phyloP scores from a whole-genome alignment of 2,113 vertebrate species.

The Neopipo cinnamomea region DNA sequence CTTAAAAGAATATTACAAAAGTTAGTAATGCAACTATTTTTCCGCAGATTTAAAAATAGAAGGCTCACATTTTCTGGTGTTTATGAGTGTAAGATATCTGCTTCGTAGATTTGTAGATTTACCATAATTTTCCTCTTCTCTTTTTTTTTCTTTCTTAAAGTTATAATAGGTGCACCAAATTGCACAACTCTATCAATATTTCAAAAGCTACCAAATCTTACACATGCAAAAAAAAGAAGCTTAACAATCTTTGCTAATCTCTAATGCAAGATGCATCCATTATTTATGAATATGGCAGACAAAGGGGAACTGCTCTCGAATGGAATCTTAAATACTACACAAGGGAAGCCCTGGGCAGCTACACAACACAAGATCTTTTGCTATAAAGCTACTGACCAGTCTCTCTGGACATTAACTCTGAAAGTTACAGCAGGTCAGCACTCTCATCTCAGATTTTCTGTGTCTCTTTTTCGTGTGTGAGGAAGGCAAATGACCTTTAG shows the following conservation, averaged over 20 bases:
- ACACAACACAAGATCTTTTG: neutral
- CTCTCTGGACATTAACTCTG: neutral
- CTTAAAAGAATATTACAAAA: conserved; percentile 24
- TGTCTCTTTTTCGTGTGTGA: neutral
- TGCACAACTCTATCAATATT: conserved; percentile 65
- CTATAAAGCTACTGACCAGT: conserved; percentile 12
- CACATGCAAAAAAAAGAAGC: conserved; percentile 46
- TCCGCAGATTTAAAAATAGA: neutral
- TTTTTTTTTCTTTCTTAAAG: conserved; percentile 15
- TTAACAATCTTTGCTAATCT: conserved; percentile 69
- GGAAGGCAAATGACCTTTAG: neutral
- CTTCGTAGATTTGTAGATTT: neutral
- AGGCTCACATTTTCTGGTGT: neutral
- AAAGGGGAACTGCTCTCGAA: conserved; percentile 54
- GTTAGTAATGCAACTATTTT: conserved; percentile 15
- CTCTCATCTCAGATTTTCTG: neutral
- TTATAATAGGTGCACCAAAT: conserved; percentile 24
- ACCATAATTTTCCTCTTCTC: neutral
- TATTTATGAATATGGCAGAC: conserved; percentile 71
- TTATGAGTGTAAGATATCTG: neutral
- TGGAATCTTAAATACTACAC: conserved; percentile 42
- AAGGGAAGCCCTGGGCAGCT: conserved; percentile 16
- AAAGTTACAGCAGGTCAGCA: neutral
- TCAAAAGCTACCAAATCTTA: conserved; percentile 59
- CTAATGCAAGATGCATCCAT: conserved; percentile 68